Conservation (phyloP, 2,888 invertebrate genomes). For the Galerucella pusilla region DNA sequence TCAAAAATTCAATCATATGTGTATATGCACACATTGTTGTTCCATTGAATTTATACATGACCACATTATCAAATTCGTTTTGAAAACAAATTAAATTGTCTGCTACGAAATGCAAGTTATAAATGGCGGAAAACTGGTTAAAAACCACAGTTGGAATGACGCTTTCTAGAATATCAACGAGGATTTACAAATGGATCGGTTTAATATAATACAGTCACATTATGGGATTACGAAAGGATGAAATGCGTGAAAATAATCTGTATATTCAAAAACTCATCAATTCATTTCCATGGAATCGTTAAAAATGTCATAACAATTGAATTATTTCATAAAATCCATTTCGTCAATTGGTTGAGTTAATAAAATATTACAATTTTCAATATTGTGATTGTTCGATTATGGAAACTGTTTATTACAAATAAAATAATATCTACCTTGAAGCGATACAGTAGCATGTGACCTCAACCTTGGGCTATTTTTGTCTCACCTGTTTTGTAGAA, state of each 20-base stretch:
- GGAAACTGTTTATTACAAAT: no score
- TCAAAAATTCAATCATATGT: neutral
- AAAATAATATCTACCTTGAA: no score
- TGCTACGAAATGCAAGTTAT: constrained; percentile 33
- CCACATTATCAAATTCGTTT: constrained; percentile 20
- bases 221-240: constrained; percentile 27
- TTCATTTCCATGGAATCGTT: neutral
- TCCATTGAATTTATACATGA: constrained; percentile 14
- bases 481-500: no score
- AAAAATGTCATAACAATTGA: neutral
- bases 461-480: no score
- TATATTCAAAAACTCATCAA: constrained; percentile 5
- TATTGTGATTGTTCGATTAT: neutral
- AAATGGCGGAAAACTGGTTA: constrained; percentile 25
- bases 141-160: constrained; percentile 21
- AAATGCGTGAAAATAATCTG: constrained; percentile 23
- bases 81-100: constrained; percentile 36
- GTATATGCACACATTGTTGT: neutral
- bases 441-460: no score
- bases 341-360: neutral
- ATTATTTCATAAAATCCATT: neutral
- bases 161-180: constrained; percentile 29
- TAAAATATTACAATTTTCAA: neutral
- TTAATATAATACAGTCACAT: constrained; percentile 27
- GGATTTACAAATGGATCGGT: constrained; percentile 32